Base-by-base conservation (phyloP, 2,113 vertebrate genomes). In the Maccullochella peelii region DNA sequence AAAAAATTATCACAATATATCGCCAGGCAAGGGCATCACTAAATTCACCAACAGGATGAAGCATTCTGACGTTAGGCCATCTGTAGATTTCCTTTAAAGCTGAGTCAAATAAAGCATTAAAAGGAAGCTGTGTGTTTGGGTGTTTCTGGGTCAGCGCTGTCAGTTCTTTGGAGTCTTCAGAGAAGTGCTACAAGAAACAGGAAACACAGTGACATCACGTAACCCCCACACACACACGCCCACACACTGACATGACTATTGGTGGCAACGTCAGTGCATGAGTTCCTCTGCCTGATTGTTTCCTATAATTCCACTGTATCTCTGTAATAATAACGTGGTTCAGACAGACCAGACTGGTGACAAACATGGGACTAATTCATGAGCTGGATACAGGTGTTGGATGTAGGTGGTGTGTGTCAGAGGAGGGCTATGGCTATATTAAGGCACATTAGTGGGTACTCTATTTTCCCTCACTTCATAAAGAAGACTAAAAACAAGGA, bases 161-260 rank as follows among this genome's bases (percentile, higher is more conserved):
- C 83, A 79, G 44, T 68, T 86, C 33, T 69, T 33, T 68, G 58
- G 21, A 76, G 54, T 55, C 30, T 84, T 83, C 57, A 57, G 47
- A 85, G 73, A 89, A 86, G 44, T 70, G 38, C 5, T 59, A 36
- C 15, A 0, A 75, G 42, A 84, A 92, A 91, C 90, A 92, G 93
- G 93, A 93, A 93, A 83, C 54, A 21, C 40, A n/a, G 3, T 77
- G 70, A 86, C 47, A 67, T 85, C 67, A 83, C 8, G 2, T 16
- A n/a, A 12, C 6, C 8, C 30, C 16, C 21, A 30, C 52, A 27
- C 33, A 2, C 73, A 58, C 70, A 61, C 65, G n/a, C 20, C 23
- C 36, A 44, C 63, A 18, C 21, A 25, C 8, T 30, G 1, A 68
- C 42, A 23, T 4, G 1, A 52, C 14, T 44, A 8, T 23, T 55